These are phyloP conservation scores for Toxonevra muliebris DNA, from an alignment of 2,888 invertebrate genomes.

Conservation along the genomic window DNA sequence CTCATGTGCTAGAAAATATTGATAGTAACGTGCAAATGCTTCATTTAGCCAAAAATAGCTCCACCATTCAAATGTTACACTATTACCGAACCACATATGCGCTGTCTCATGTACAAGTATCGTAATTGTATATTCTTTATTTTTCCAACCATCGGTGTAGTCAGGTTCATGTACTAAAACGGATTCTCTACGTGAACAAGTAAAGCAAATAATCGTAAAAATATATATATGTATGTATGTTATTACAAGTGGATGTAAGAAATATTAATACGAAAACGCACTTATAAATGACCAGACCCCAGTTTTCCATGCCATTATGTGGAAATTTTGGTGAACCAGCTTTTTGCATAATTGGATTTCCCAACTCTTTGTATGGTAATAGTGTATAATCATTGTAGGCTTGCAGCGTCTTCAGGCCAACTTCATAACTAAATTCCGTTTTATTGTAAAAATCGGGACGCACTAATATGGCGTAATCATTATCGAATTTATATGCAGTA, in stretches of 20 bases:
- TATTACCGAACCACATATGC: conserved; percentile 75
- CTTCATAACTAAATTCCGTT: conserved; percentile 70
- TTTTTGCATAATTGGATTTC: conserved; percentile 77
- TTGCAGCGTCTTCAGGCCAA: conserved; percentile 40
- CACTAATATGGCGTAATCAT: conserved; percentile 69
- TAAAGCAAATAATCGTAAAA: conserved; percentile 24
- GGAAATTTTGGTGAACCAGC: conserved; percentile 82
- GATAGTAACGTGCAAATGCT: conserved; percentile 75
- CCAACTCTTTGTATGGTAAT: conserved; percentile 68
- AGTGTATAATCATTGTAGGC: conserved; percentile 74
- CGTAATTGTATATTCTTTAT: conserved; percentile 66
- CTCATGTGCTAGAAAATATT: conserved; percentile 69
- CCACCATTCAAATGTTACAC: conserved; percentile 68
- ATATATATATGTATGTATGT: background rate
- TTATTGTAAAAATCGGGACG: conserved; percentile 74
- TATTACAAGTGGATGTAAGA: too few relatives aligned
- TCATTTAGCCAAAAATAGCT: conserved; percentile 73
- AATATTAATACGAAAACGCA: conserved; percentile 64
- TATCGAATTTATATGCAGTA: conserved; percentile 39
- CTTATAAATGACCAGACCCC: conserved; percentile 87
- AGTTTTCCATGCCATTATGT: conserved; percentile 88
- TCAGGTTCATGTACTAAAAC: conserved; percentile 48
- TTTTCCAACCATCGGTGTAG: conserved; percentile 52
- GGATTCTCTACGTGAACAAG: conserved; percentile 42
- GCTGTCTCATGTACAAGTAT: conserved; percentile 67